These are phyloP conservation scores for Montipora cactus DNA, from an alignment of 64 coral and sea anemone genomes.

Conservation along the genomic window DNA sequence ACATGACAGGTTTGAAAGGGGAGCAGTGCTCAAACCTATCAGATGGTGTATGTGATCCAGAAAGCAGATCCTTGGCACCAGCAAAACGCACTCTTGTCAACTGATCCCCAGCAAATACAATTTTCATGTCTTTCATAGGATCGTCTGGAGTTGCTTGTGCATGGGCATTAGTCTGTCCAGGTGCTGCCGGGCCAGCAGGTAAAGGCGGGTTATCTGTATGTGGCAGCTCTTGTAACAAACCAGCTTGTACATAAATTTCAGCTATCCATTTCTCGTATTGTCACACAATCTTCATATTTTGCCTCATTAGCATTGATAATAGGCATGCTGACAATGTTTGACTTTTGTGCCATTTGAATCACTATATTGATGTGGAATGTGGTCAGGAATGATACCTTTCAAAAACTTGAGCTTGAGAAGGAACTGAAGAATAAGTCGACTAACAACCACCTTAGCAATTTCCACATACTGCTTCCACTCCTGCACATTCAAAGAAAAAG, in stretches of 20 bases:
- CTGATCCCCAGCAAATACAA: constrained; percentile 49
- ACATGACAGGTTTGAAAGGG: constrained; percentile 85
- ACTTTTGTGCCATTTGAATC: constrained; percentile 56
- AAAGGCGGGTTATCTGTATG: constrained; percentile 62
- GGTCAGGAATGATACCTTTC: constrained; percentile 56
- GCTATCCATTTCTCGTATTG: constrained; percentile 76
- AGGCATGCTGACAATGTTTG: constrained; percentile 68
- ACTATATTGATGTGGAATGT: constrained; percentile 69
- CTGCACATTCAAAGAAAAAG: constrained; percentile 51
- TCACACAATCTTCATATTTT: constrained; percentile 80
- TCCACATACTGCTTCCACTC: constrained; percentile 73
- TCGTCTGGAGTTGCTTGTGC: constrained; percentile 20
- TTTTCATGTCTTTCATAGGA: constrained; percentile 64
- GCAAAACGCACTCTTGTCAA: constrained; percentile 70
- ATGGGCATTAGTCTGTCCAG: constrained; percentile 59
- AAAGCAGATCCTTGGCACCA: constrained; percentile 77
- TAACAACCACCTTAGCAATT: constrained; percentile 60
- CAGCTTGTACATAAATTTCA: constrained; percentile 71
- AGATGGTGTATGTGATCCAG: constrained; percentile 77
- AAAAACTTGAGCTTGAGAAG: constrained; percentile 54
- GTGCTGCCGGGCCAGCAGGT: constrained; percentile 43
- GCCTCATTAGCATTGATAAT: constrained; percentile 82
- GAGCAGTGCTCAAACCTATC: constrained; percentile 88
- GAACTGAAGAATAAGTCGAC: constrained; percentile 57
- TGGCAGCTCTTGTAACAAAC: constrained; percentile 56